Evolutionary conservation across 2,113 vertebrate species (phyloP), one percentile per base, ranked within the genome.

Genomic region (Glaucidium brasilianum): DNA sequence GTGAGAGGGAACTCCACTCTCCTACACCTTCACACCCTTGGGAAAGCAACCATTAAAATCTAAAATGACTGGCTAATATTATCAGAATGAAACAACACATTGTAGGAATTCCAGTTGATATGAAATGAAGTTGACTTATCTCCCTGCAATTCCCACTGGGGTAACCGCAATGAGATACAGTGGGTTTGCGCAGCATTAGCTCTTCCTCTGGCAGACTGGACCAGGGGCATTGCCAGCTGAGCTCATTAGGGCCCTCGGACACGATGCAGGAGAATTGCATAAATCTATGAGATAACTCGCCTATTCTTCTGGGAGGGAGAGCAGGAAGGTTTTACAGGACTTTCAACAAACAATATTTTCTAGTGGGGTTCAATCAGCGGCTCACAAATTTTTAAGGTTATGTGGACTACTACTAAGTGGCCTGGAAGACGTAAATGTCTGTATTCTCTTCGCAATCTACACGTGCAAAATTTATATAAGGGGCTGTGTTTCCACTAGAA

Each of bases 251-350:
- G 72, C 58, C 55, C 67, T 76, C 67, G 5, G 58, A 7, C 39
- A 50, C 0, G 0, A n/a, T 26, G 52, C 41, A 87, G 79, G 73
- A 71, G 34, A 71, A 80, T 92, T 96, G 72, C 52, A 2, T 30
- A 94, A 93, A 17, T 43, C 59, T 53, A 17, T 88, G 94, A 94
- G 89, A 86, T 86, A 94, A 94, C 79, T 69, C 59, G 5, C 92
- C 25, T 86, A 0, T 77, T 90, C 55, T 80, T 81, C 55, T 58
- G 68, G 64, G 86, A 84, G 6, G 32, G 63, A 73, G 64, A 62
- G 64, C 67, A 92, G 45, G 55, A 88, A 83, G 72, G 53, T 27
- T 88, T 79, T 35, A 73, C 58, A 90, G 41, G 47, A 23, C 27
- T 86, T 67, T 55, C 68, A 92, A 52, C 30, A 30, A 6, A 27